Conservation (phyloP, 2,113 vertebrate species). For the Cyphomyrus discorhynchus region DNA sequence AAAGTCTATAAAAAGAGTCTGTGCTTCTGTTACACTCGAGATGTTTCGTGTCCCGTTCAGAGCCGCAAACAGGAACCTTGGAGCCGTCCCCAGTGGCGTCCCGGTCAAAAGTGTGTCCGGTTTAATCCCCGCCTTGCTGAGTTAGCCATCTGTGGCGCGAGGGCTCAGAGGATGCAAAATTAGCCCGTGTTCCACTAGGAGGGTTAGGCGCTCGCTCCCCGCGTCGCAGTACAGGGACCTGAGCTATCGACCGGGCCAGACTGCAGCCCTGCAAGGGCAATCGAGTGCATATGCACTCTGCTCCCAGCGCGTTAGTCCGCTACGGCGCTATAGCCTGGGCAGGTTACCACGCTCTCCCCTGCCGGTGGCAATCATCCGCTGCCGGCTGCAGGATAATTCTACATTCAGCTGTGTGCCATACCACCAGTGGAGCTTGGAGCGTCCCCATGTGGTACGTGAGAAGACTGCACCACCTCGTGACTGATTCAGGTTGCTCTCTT, state of each 20-base stretch:
- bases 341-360: not conserved
- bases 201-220: not conserved
- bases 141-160: slow-evolving; percentile 1
- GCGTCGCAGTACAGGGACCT: not conserved
- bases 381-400: not conserved
- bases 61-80: not conserved
- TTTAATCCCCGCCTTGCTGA: not conserved
- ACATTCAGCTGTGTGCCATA: not conserved
- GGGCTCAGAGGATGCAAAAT: not conserved
- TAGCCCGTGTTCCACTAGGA: not conserved
- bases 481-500: not conserved
- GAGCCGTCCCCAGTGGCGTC: not conserved
- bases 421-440: not conserved
- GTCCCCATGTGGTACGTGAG: not conserved
- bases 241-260: not conserved
- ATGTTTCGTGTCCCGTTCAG: not conserved
- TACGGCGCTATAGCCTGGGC: not conserved
- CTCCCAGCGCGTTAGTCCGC: not conserved
- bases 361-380: not conserved
- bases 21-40: not conserved
- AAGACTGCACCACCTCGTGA: not conserved
- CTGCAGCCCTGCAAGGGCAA: not conserved
- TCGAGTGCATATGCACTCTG: not conserved
- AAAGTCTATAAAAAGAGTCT: not conserved
- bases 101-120: not conserved